Percentiles rank a stretch among this genome's conserved stretches.
Evolutionary conservation across 2,888 invertebrate species (phyloP).

Genomic region (Tetramorium bicarinatum): DNA sequence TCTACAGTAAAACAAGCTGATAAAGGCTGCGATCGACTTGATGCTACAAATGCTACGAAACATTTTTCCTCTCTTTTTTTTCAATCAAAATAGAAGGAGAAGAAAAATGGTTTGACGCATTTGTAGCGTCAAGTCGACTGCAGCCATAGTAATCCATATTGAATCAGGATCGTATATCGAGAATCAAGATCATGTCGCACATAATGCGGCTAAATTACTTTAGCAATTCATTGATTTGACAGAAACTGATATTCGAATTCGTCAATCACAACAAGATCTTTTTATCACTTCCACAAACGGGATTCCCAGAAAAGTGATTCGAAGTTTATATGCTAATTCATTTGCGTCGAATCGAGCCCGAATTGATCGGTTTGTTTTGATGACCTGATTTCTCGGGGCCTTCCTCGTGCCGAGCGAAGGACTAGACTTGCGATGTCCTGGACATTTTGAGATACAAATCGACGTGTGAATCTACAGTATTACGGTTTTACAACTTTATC

Average conservation of each 20-base stretch:
- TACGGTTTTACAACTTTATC: neutral
- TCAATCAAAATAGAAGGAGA: too few species aligned
- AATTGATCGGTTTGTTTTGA: slow-evolving; percentile 65
- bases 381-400: slow-evolving; percentile 69
- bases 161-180: neutral
- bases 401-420: slow-evolving; percentile 42
- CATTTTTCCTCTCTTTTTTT: too few species aligned
- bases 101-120: too few species aligned
- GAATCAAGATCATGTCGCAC: neutral
- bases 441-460: neutral
- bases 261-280: slow-evolving; percentile 12
- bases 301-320: slow-evolving; percentile 40
- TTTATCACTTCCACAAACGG: slow-evolving; percentile 2
- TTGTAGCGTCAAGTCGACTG: too few species aligned
- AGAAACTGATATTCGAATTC: slow-evolving; percentile 2
- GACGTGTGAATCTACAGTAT: neutral
- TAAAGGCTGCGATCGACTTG: too few species aligned
- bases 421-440: slow-evolving; percentile 32
- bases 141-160: too few species aligned
- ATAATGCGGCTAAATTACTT: neutral
- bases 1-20: neutral
- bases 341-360: slow-evolving; percentile 60
- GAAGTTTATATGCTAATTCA: slow-evolving; percentile 64
- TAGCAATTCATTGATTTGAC: slow-evolving; percentile 1
- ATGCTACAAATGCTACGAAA: too few species aligned